Evolutionary conservation across 2,113 vertebrate species (phyloP).

Genomic region (Rhineura floridana): DNA sequence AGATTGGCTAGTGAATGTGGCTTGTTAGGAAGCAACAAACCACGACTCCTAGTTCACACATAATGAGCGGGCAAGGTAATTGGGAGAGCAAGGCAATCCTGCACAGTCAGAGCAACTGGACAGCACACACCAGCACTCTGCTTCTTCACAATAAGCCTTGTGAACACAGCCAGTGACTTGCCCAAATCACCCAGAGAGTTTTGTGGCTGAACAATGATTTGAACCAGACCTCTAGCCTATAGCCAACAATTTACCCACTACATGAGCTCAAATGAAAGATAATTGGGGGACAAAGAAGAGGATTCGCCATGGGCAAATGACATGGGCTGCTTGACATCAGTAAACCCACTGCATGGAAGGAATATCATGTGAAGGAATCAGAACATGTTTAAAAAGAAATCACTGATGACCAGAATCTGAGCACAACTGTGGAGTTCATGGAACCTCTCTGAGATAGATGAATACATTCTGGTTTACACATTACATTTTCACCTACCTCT

Average conservation of each 20-base stretch:
- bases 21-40: too few relatives aligned
- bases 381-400: not conserved
- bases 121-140: too few relatives aligned
- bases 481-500: not conserved
- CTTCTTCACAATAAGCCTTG: too few relatives aligned
- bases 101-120: too few relatives aligned
- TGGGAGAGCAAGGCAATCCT: too few relatives aligned
- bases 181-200: not conserved
- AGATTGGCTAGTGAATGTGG: too few relatives aligned
- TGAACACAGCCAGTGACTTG: not conserved
- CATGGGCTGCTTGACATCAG: too few relatives aligned
- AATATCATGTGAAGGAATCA: not conserved
- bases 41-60: too few relatives aligned
- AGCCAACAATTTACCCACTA: not conserved
- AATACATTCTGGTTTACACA: not conserved
- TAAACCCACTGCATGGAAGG: not conserved
- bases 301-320: too few relatives aligned
- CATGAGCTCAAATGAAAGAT: too few relatives aligned
- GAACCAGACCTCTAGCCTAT: not conserved
- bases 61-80: too few relatives aligned
- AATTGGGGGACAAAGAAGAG: too few relatives aligned
- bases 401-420: not conserved
- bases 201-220: not conserved
- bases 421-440: not conserved
- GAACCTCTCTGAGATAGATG: not conserved